Base-by-base conservation (phyloP, 2,113 vertebrate species). In the Rhinichthys klamathensis region DNA sequence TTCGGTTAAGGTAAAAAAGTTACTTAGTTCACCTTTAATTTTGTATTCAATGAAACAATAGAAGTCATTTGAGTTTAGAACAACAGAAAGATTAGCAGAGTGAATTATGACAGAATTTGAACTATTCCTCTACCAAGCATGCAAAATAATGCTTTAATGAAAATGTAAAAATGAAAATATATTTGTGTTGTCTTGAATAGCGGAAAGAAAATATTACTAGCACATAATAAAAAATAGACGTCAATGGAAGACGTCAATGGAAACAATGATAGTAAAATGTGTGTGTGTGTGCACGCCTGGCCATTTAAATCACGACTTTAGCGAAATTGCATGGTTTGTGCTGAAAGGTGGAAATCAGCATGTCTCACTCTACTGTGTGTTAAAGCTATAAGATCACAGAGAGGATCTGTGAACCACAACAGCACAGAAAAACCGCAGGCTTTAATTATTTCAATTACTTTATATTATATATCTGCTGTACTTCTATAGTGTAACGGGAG, bases 281-380 rank as follows among this genome's bases (percentile, higher is more conserved):
- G 61, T 78, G 35, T 84, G 58, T 63, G 35, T 63, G 77, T 44
- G 56, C 30, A 21, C 32, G 13, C 44, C 10, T 67, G 18, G 65
- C 58, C 13, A 9, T 82, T 44, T 80, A 81, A 83, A 86, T 85
- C 76, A 75, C 27, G 77, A 80, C 69, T 88, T 84, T 69, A 84
- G 73, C 4, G 38, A 84, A 88, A 88, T 88, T 88, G 87, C 82
- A 86, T 72, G 87, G 85, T 78, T 86, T 65, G 18, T 84, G 77
- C 58, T 86, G 83, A 86, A 84, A 85, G 81, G 67, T 88, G 85
- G 85, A 88, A 88, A 83, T 84, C 82, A 76, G 44, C 1, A 4
- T 9, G 79, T 81, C 79, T 51, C 49, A 86, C 44, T 83, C 77
- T 63, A 84, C 81, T 72, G 70, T 88, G 77, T 88, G 75, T 75